Evolutionary conservation across 2,797 vertebrate species (phyloP).

Genomic region (Xenopus petersii): DNA sequence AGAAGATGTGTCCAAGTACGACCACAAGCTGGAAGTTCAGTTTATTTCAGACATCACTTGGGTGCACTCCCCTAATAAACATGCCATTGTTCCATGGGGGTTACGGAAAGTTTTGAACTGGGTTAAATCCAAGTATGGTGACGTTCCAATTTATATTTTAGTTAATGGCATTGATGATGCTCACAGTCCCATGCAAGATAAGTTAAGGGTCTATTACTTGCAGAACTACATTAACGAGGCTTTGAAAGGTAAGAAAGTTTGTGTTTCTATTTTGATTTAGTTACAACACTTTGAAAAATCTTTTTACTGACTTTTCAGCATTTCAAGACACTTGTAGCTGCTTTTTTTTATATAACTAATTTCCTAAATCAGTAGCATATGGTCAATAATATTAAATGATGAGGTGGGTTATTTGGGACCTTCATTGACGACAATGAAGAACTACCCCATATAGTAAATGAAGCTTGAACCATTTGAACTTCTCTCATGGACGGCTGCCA

Average conservation of each 20-base stretch:
- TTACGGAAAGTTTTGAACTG: conserved; percentile 87
- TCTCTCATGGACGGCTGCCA: too few relatives aligned
- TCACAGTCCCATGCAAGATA: conserved; percentile 74
- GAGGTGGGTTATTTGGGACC: too few relatives aligned
- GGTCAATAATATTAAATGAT: too few relatives aligned
- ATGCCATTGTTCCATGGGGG: conserved; percentile 90
- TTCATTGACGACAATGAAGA: too few relatives aligned
- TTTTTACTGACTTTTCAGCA: too few relatives aligned
- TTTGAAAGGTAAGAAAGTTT: conserved; percentile 82
- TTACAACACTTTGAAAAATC: too few relatives aligned
- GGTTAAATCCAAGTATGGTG: conserved; percentile 77
- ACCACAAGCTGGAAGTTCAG: conserved; percentile 79
- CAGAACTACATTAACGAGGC: conserved; percentile 93
- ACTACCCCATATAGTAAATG: too few relatives aligned
- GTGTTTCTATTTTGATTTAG: too few relatives aligned
- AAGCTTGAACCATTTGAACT: too few relatives aligned
- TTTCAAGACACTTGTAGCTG: too few relatives aligned
- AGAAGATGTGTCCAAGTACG: conserved; percentile 81
- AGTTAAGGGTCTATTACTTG: conserved; percentile 83
- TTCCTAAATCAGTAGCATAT: too few relatives aligned
- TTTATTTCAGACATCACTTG: conserved; percentile 89
- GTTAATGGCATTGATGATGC: conserved; percentile 87
- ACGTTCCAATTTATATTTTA: conserved; percentile 83
- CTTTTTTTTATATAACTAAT: too few relatives aligned
- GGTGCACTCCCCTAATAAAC: conserved; percentile 79